These are phyloP conservation scores for Euwallacea similis DNA, from an alignment of 1,140 invertebrate genomes.

Conservation along the genomic window DNA sequence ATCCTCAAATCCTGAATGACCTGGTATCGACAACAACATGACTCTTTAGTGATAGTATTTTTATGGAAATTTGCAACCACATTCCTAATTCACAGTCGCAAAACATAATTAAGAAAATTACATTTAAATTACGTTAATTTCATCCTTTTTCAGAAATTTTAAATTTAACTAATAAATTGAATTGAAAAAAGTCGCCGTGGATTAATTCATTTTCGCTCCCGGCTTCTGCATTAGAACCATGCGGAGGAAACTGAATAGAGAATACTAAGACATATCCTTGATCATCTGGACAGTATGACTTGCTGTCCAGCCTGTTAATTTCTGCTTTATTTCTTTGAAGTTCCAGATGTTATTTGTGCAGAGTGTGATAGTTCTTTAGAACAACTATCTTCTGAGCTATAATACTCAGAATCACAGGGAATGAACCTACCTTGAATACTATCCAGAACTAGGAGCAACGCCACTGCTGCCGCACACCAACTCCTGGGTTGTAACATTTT, in stretches of 20 bases:
- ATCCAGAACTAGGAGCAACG: conserved; percentile 17
- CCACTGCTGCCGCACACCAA: conserved; percentile 1
- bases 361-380: conserved; percentile 82
- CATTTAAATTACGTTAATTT: too few species aligned
- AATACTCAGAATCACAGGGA: conserved; percentile 57
- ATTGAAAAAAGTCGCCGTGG: conserved; percentile 73
- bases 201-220: conserved; percentile 72
- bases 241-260: conserved; percentile 60
- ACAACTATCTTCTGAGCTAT: conserved; percentile 72
- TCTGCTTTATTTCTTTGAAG: conserved; percentile 76
- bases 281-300: conserved; percentile 85
- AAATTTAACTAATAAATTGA: too few species aligned
- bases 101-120: too few species aligned
- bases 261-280: conserved; percentile 69
- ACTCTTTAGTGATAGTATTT: too few species aligned
- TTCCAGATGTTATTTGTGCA: conserved; percentile 82
- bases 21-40: too few species aligned
- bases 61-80: too few species aligned
- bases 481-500: conserved; percentile 28
- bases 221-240: conserved; percentile 60
- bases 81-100: too few species aligned
- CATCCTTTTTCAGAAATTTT: too few species aligned
- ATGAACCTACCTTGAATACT: conserved; percentile 24
- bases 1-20: too few species aligned
- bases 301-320: conserved; percentile 79